Evolutionary conservation across 1,140 invertebrate genomes (phyloP), one percentile per base, ranked within the genome.

Genomic region (Drosophila tristis): DNA sequence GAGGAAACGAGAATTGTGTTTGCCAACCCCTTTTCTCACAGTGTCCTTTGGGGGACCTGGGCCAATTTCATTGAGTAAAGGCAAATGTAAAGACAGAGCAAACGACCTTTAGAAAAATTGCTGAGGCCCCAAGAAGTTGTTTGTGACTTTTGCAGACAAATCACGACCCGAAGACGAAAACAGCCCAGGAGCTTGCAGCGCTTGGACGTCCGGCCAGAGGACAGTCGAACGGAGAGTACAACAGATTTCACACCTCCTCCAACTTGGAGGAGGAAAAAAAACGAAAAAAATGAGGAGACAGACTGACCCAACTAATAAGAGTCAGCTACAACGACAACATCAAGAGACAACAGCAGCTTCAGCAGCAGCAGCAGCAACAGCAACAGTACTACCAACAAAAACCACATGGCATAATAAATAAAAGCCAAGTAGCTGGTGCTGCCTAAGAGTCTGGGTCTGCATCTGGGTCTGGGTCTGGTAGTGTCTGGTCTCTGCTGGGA

Each of bases 291-390:
- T 48, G 49, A 61, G 47, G 51, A 75, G 71, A 66, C 72, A 55
- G 62, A 75, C 82, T 87, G 84, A 89, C 82, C 75, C 79, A 87
- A 89, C 82, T 87, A 89, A 87, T 87, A 87, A 89, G 82, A 74
- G 74, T 80, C 60, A 64, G 64, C 82, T 44, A 31, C 47, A 78
- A 61, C 74, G 53, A 44, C 63, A 70, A 70, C 74, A 43, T 59
- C 65, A 47, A 39, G 35, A 39, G 35, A 76, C 60, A 47, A 67
- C 63, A 49, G 62, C 65, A 47, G 73, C 60, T 29, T 1, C 49
- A 78, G 64, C 67, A 53, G 25, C 63, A 70, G 68, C 70, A 43
- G 51, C 65, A 47, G 68, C 53, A 47, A 61, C 60, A 45, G 61
- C 54, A 71, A 61, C 72, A 63, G 47, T 55, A 53, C 72, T 60